Conservation (phyloP, 2,797 vertebrate genomes). For the Luscinia luscinia region DNA sequence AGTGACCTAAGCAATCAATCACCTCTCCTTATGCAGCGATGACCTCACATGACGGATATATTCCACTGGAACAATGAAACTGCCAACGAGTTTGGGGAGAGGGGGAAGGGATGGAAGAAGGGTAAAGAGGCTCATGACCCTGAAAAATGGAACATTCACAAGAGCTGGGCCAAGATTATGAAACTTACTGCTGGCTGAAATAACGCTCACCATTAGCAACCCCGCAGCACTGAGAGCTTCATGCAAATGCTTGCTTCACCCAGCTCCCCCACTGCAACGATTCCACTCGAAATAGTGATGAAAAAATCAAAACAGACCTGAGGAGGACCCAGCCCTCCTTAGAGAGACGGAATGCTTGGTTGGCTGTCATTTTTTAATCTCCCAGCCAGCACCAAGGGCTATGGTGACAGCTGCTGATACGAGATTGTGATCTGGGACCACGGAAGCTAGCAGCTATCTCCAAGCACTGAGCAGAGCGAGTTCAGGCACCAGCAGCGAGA, state of each 20-base stretch:
- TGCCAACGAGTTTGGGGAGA: conserved; percentile 44
- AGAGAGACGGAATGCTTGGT: neutral
- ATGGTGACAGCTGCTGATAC: neutral
- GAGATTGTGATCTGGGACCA: neutral
- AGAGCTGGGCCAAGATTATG: conserved; percentile 59
- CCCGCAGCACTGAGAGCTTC: conserved; percentile 33
- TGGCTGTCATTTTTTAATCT: conserved; percentile 38
- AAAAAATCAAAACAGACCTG: conserved; percentile 45
- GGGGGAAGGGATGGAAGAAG: conserved; percentile 23
- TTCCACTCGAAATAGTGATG: neutral
- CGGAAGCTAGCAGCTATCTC: neutral
- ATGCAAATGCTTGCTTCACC: conserved; percentile 42
- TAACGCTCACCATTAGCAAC: conserved; percentile 43
- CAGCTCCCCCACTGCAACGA: neutral
- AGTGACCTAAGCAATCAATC: conserved; percentile 65
- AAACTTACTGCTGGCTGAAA: conserved; percentile 52
- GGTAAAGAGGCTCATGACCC: conserved; percentile 39
- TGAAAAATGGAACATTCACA: conserved; percentile 35
- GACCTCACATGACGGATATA: conserved; percentile 63
- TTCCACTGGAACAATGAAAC: conserved; percentile 64
- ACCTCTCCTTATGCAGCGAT: conserved; percentile 65
- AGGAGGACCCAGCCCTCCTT: neutral
- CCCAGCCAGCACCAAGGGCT: neutral
- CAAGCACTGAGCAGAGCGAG: neutral
- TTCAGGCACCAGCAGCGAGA: neutral